Evolutionary conservation across 2,888 invertebrate genomes (phyloP), one percentile per base, ranked within the genome.

Genomic region (Eupithecia dodoneata): DNA sequence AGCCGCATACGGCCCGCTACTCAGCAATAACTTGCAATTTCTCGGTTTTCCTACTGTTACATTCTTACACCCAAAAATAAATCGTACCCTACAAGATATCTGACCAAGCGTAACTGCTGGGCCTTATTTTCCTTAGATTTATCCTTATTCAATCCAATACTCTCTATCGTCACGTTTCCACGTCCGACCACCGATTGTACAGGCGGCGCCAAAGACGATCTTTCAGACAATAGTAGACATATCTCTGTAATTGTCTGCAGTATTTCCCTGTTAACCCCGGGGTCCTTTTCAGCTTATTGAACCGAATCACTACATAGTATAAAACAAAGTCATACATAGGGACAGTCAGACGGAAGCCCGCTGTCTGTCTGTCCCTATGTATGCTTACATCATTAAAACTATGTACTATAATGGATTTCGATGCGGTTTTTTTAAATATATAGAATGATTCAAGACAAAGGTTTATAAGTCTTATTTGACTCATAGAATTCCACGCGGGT

Each of bases 91-190:
- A 18, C 70, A n/a, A 45, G 70, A 70, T 70, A 70, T 70, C 70
- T 45, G 70, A 66, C 66, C 42, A 47, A 45, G 70, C 70, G 47
- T 70, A 70, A 70, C 70, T 70, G 70, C 47, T 30, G 47, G 15
- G 2, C 18, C 45, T 44, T 69, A 70, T 70, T 70, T 70, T 47
- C 47, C 47, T 70, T 0, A n/a, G 47, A 70, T 47, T 71, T 71
- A 55, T 71, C 71, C 71, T 71, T 55, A 71, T 71, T 52, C 49
- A 30, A 71, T 55, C 49, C 49, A 71, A 71, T 71, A 49, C 47
- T 52, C 5, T n/a, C 55, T 41, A 30, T 71, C 15, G 55, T 55
- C 71, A 71, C 71, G 71, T 42, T 71, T 41, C 18, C 55, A 52
- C 47, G 15, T 67, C 52, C 49, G 30, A 45, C 69, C 70, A 47